Conservation (phyloP, 2,888 invertebrate genomes). For the Congeria kusceri region DNA sequence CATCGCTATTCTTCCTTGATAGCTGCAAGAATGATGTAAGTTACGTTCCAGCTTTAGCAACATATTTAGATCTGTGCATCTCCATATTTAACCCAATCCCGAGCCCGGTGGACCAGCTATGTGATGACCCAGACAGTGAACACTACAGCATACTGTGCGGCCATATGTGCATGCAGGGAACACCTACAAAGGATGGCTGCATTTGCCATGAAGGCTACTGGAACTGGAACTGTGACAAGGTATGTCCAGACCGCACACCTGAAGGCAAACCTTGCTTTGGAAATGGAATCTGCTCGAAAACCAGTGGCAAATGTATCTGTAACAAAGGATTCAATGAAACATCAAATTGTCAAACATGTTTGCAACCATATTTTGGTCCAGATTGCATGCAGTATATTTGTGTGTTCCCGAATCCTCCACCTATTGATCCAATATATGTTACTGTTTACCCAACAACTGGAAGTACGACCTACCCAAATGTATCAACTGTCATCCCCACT, state of each 20-base stretch:
- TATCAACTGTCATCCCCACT: not conserved
- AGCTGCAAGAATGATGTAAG: conserved; percentile 45
- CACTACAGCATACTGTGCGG: conserved; percentile 64
- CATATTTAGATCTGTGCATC: conserved; percentile 62
- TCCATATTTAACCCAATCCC: conserved; percentile 41
- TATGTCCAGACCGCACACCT: conserved; percentile 49
- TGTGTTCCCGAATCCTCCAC: conserved; percentile 7
- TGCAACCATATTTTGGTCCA: conserved; percentile 47
- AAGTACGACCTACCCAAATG: not conserved
- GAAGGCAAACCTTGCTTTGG: conserved; percentile 53
- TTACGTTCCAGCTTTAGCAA: conserved; percentile 51
- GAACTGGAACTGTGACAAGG: conserved; percentile 59
- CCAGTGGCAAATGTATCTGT: conserved; percentile 61
- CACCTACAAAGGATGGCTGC: conserved; percentile 48
- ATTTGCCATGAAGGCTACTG: conserved; percentile 60
- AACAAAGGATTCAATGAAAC: conserved; percentile 24
- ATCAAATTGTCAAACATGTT: conserved; percentile 50
- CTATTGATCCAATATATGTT: not conserved
- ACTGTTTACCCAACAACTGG: not conserved
- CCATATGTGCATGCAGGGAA: conserved; percentile 50
- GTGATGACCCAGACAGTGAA: conserved; percentile 52
- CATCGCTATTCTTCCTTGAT: conserved; percentile 34
- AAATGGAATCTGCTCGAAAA: conserved; percentile 62
- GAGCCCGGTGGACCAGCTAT: conserved; percentile 57
- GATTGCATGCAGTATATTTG: conserved; percentile 55